Base-by-base conservation (phyloP, 2,888 invertebrate genomes). In the Calephelis perditalis region DNA sequence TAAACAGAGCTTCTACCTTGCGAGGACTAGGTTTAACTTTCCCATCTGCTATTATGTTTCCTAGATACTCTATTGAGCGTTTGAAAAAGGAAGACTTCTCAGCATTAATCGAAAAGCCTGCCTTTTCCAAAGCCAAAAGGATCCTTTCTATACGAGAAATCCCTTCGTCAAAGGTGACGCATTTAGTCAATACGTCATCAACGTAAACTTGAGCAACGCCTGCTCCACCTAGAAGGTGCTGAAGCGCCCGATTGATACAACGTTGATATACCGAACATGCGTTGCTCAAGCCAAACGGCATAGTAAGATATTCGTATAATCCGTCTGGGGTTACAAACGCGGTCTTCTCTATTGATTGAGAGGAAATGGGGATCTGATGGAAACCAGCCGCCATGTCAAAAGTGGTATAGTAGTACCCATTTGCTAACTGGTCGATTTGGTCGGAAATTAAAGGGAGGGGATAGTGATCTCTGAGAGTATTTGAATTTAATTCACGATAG, bases 301-400 rank as follows among this genome's bases (percentile, higher is more conserved):
- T 73, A 0, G 70, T 67, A 0, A 67, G 2, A 40, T 71, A 75
- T 46, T 76, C 74, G 26, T 61, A 76, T 0, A 69, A 46, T 0
- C 74, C 76, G n/a, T 73, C 73, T 0, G 72, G 71, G 1, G 72
- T 75, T 0, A 71, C 65, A 44, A 73, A 73, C 0, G 73, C 69
- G 0, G 74, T 74, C 9, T 72, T 71, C n/a, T 73, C 73, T 2
- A 73, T 70, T 0, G 70, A 73, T 0, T 26, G 35, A 0, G 59
- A 62, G 0, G 63, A 7, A 4, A 75, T 63, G 0, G 68, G 71
- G 0, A 76, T 74, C 36, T 73, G 73, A 40, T 71, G 70, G 15
- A 71, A 71, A 0, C 70, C 71, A 0, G 71, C 59, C 0, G 69
- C 70, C 70, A 72, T 70, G 46, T 73, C 71, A 7, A 72, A 56